These are phyloP conservation scores for Tenodera sinensis DNA, from an alignment of 2,888 invertebrate genomes.

Conservation along the genomic window DNA sequence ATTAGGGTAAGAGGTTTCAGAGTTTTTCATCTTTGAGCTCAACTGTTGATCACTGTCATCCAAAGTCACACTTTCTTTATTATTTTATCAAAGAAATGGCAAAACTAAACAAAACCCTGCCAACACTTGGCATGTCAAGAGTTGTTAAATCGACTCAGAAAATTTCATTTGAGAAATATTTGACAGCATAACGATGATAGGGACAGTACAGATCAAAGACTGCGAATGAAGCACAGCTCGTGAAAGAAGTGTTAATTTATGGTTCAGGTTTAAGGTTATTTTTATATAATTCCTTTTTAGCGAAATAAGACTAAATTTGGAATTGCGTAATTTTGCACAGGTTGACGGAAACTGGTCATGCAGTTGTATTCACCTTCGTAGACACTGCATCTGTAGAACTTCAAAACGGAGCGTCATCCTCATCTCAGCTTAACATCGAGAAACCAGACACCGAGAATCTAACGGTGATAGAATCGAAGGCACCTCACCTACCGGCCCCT, in stretches of 20 bases:
- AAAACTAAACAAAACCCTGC: too few species aligned
- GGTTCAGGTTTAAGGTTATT: not conserved
- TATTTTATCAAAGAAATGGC: too few species aligned
- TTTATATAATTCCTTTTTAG: not conserved
- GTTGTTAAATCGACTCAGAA: too few species aligned
- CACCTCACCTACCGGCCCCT: constrained; percentile 12
- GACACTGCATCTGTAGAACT: constrained; percentile 51
- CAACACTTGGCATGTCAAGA: too few species aligned
- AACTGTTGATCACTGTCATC: too few species aligned
- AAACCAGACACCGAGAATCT: constrained; percentile 24
- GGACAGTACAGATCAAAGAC: too few species aligned
- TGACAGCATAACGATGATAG: too few species aligned
- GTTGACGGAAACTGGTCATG: constrained; percentile 60
- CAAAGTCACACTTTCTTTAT: too few species aligned
- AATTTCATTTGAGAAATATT: too few species aligned
- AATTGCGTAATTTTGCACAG: constrained; percentile 45
- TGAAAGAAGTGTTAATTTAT: not conserved
- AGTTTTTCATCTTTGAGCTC: too few species aligned
- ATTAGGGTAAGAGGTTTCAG: too few species aligned
- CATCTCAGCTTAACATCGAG: not conserved
- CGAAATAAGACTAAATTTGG: not conserved
- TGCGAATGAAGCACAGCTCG: not conserved
- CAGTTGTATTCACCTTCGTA: constrained; percentile 56
- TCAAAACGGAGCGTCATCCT: constrained; percentile 2
- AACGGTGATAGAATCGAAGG: constrained; percentile 26